Base-by-base conservation (phyloP, 2,797 vertebrate genomes). In the Myotis vivesi region DNA sequence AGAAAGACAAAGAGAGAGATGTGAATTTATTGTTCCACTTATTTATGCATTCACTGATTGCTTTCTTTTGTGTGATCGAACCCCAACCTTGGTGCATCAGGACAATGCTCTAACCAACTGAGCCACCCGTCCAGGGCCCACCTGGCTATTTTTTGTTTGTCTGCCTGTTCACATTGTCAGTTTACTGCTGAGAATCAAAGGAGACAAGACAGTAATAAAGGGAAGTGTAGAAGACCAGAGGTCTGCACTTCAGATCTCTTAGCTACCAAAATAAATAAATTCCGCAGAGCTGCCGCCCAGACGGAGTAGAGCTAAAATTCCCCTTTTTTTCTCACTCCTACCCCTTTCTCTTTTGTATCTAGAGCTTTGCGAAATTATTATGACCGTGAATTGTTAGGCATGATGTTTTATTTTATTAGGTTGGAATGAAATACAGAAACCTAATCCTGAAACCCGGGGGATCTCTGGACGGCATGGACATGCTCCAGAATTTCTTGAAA, bases 371-470 rank as follows among this genome's bases (percentile, higher is more conserved):
- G 94, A 95, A 91, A 16, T 0, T 44, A 72, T 57, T 93, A 38
- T 94, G 91, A 96, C 95, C 68, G 55, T 95, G 93, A 97, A 96
- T 97, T 98, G 87, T 98, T 84, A 97, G 91, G 94, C 94, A 22
- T 97, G 97, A 94, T 97, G 84, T 96, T 98, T 98, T 98, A 81
- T 97, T 97, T 97, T 98, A 30, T 97, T 96, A 99, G 99, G 98
- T 99, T 95, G 99, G 99, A 89, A 98, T 98, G 97, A 99, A 99
- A 97, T 99, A 99, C 98, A 99, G 99, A 97, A 98, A 98, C 85
- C 98, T 98, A 95, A 99, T 99, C 94, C 98, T 99, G 97, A 99
- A 99, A 97, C 98, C 99, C 16, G 99, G 99, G 11, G 99, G 99
- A 94, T 99, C 99, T 76, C 97, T 98, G 97, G 99, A 99, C 94